Percentiles rank a stretch among this genome's conserved stretches.
Evolutionary conservation across 2,113 vertebrate genomes (phyloP).

Genomic region (Equus quagga): DNA sequence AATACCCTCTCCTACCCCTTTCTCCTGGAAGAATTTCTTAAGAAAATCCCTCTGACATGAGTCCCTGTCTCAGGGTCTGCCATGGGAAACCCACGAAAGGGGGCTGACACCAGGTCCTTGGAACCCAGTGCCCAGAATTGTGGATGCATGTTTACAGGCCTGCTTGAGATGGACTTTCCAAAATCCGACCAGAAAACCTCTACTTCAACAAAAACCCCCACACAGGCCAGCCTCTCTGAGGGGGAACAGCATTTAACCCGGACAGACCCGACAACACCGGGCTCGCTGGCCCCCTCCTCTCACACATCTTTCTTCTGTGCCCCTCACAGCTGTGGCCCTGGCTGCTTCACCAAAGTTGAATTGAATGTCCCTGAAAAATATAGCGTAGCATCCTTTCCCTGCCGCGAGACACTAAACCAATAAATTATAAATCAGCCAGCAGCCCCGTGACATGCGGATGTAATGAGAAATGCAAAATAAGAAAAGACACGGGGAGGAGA

Average conservation of each 20-base stretch:
- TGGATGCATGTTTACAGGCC: not conserved
- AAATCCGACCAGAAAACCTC: constrained; percentile 55
- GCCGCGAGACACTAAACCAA: constrained; percentile 82
- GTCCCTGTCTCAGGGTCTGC: not conserved
- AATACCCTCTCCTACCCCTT: not conserved
- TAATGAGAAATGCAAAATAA: constrained; percentile 85
- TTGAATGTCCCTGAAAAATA: constrained; percentile 83
- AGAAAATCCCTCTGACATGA: constrained; percentile 47
- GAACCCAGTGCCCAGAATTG: not conserved
- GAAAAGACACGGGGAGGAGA: constrained; percentile 75
- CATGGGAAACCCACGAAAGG: not conserved
- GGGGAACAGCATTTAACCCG: not conserved
- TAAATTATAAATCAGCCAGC: constrained; percentile 85
- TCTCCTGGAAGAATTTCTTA: constrained; percentile 48
- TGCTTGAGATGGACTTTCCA: constrained; percentile 42
- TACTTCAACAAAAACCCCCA: not conserved
- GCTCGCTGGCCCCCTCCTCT: not conserved
- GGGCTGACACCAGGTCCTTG: not conserved
- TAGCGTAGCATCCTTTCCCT: constrained; percentile 81
- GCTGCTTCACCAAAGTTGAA: constrained; percentile 80
- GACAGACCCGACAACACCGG: not conserved
- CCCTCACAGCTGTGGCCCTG: constrained; percentile 77
- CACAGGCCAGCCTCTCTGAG: not conserved
- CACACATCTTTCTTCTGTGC: constrained; percentile 55
- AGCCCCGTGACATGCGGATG: constrained; percentile 81